A percentile compares a stretch with the other conserved stretches of the same genome.
phyloP scores from a whole-genome alignment of 1,140 invertebrate species.

The Trichomalopsis sarcophagae region DNA sequence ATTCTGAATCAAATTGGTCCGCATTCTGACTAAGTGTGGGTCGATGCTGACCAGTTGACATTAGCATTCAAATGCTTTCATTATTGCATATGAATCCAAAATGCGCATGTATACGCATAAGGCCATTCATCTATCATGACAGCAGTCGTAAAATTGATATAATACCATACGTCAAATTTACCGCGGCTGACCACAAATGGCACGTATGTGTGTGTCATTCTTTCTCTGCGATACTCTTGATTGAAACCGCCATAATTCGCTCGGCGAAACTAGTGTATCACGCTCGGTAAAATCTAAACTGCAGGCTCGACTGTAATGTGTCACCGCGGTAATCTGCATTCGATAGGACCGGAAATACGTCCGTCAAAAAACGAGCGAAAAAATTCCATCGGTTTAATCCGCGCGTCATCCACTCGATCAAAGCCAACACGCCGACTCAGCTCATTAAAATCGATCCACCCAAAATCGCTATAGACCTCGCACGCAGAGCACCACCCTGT shows the following conservation, averaged over 20 bases:
- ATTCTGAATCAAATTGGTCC: neutral
- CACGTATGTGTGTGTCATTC: neutral
- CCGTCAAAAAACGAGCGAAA: neutral
- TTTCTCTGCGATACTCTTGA: neutral
- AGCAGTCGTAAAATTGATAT: neutral
- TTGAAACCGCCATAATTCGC: neutral
- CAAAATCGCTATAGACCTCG: neutral
- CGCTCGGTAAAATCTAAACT: neutral
- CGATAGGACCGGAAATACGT: neutral
- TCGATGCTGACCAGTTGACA: neutral
- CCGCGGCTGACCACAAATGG: neutral
- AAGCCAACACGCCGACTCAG: neutral
- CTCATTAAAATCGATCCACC: slow-evolving; percentile 7
- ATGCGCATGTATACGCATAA: neutral
- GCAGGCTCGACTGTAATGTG: too few relatives aligned
- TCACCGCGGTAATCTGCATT: too few relatives aligned
- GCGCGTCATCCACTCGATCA: neutral
- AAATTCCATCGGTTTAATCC: neutral
- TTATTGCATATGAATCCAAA: neutral
- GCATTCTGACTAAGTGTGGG: neutral
- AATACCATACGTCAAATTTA: neutral
- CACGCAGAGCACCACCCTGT: neutral
- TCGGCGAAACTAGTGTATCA: neutral
- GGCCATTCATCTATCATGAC: neutral
- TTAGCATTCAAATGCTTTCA: neutral